These are phyloP conservation scores for Pavo muticus DNA, from an alignment of 2,113 vertebrate genomes.

Conservation along the genomic window DNA sequence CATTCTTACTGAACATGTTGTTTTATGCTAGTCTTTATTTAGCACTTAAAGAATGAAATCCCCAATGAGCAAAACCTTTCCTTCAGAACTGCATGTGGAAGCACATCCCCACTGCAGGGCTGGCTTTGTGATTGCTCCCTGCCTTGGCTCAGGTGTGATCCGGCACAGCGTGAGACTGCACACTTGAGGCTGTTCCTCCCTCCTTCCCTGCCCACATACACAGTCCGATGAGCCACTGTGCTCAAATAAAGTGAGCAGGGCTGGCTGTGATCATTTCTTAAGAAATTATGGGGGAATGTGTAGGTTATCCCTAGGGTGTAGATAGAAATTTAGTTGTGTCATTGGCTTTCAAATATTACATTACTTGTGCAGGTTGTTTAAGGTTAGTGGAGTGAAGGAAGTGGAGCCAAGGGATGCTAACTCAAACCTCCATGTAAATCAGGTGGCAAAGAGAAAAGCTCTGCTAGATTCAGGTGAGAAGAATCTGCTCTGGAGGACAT, in stretches of 20 bases:
- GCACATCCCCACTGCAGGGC: background rate
- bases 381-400: constrained; percentile 25
- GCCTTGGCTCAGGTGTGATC: constrained; percentile 7
- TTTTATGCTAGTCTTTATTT: background rate
- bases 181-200: background rate
- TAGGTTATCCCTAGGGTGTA: background rate
- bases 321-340: constrained; percentile 37
- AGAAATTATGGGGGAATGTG: background rate
- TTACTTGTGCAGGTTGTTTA: constrained; percentile 18
- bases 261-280: background rate
- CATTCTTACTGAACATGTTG: background rate
- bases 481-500: background rate
- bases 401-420: background rate
- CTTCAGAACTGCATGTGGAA: background rate
- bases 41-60: background rate
- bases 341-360: constrained; percentile 28
- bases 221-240: rapidly evolving
- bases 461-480: background rate
- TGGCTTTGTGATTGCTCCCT: background rate
- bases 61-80: background rate
- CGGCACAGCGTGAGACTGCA: background rate
- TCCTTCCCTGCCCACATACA: background rate
- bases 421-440: background rate
- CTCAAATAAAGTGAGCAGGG: background rate
- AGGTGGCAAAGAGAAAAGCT: background rate